Percentiles rank a stretch among this genome's conserved stretches.
phyloP scores from a whole-genome alignment of 2,888 invertebrate genomes.

The Dastarcus helophoroides region DNA sequence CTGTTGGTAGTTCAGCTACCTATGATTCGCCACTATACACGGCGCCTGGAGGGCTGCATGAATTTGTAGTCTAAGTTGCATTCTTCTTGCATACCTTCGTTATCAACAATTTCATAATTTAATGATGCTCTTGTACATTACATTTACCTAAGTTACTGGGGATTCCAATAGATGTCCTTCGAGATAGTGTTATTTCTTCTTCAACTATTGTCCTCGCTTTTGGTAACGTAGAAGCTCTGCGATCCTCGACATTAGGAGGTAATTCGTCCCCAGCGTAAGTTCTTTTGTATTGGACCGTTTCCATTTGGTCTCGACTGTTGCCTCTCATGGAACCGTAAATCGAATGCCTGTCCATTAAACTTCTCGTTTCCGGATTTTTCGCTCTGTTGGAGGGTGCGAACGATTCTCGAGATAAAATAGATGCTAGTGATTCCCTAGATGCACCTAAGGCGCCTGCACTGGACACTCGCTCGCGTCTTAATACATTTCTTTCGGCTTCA shows the following conservation, averaged over 20 bases:
- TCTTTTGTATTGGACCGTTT: not conserved
- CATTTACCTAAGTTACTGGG: conserved; percentile 19
- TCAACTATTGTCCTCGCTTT: conserved; percentile 18
- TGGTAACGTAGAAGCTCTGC: conserved; percentile 16
- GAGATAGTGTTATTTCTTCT: conserved; percentile 26
- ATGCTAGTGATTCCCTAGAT: conserved; percentile 16
- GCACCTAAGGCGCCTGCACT: too few species aligned
- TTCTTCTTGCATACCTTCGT: too few species aligned
- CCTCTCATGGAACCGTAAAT: not conserved
- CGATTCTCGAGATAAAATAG: conserved; percentile 3
- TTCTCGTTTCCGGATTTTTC: too few species aligned
- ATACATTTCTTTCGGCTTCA: conserved; percentile 19
- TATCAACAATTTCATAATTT: too few species aligned
- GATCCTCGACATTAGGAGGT: conserved; percentile 2
- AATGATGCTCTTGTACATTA: too few species aligned
- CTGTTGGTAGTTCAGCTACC: too few species aligned
- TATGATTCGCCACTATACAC: too few species aligned
- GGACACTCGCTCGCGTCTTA: too few species aligned
- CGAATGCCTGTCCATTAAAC: too few species aligned
- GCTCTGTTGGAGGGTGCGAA: not conserved
- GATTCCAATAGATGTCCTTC: conserved; percentile 22
- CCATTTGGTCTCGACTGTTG: conserved; percentile 1
- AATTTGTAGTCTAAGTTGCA: too few species aligned
- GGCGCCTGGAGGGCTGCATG: too few species aligned
- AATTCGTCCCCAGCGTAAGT: not conserved